Conservation (phyloP, 2,113 vertebrate species). For the Anser brachyrhynchus region DNA sequence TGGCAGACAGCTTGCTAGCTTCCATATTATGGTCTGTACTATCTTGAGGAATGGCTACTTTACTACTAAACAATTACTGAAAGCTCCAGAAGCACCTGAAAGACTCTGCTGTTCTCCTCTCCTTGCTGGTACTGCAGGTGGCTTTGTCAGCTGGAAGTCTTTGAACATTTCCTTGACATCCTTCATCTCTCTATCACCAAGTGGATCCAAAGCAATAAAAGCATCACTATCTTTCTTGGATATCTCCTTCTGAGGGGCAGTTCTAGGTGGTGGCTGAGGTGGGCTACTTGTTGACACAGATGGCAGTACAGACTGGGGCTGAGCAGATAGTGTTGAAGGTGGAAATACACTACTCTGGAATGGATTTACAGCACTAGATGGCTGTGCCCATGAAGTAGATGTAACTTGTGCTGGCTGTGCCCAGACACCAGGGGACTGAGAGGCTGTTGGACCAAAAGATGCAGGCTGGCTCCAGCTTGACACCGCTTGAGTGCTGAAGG, state of each 20-base stretch:
- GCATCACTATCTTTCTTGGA: conserved; percentile 84
- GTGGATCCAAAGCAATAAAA: conserved; percentile 91
- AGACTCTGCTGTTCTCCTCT: conserved; percentile 79
- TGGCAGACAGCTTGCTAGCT: conserved; percentile 75
- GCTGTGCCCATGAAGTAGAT: conserved; percentile 77
- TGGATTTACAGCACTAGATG: conserved; percentile 75
- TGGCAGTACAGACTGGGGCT: conserved; percentile 28
- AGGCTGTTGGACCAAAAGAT: conserved; percentile 66
- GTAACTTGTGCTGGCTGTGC: conserved; percentile 59
- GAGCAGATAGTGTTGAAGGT: conserved; percentile 6
- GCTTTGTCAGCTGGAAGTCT: conserved; percentile 91
- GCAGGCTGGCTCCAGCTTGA: conserved; percentile 82
- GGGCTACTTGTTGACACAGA: conserved; percentile 51
- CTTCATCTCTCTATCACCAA: conserved; percentile 91
- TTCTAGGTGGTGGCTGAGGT: conserved; percentile 85
- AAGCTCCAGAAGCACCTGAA: conserved; percentile 65
- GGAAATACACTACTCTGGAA: conserved; percentile 83
- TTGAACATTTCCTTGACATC: conserved; percentile 96
- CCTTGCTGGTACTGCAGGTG: conserved; percentile 86
- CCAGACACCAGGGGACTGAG: conserved; percentile 80
- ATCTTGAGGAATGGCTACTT: conserved; percentile 80
- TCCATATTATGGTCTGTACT: conserved; percentile 80
- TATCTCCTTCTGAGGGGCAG: conserved; percentile 75
- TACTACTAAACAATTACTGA: conserved; percentile 82
- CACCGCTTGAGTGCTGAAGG: conserved; percentile 70